phyloP scores from a whole-genome alignment of 2,113 vertebrate genomes.

The Glaucidium brasilianum region DNA sequence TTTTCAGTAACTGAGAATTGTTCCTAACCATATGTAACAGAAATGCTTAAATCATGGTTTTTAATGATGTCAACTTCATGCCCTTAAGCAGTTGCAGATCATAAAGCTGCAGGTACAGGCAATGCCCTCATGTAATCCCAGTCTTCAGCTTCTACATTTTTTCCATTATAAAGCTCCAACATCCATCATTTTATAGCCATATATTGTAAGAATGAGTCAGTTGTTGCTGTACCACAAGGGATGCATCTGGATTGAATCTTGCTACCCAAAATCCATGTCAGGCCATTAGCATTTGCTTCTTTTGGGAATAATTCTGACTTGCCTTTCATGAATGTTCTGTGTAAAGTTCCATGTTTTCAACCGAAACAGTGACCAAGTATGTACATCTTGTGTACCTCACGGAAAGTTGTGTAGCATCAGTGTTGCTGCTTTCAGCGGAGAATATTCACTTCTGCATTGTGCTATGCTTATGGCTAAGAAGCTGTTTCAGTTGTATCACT shows the following conservation, averaged over 20 bases:
- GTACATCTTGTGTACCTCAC: background rate
- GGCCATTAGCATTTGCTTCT: background rate
- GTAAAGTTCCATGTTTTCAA: background rate
- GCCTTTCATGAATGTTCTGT: background rate
- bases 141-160: background rate
- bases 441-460: background rate
- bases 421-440: background rate
- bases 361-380: background rate
- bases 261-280: background rate
- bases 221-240: background rate
- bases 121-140: background rate
- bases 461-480: background rate
- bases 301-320: background rate
- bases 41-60: background rate
- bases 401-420: background rate
- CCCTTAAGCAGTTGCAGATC: background rate
- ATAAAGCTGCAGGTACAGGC: background rate
- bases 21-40: background rate
- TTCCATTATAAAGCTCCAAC: conserved; percentile 7
- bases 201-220: conserved; percentile 4
- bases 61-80: background rate
- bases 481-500: background rate
- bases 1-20: background rate
- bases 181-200: background rate
- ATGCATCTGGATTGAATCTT: conserved; percentile 36